These are phyloP conservation scores for Cheumatopsyche charites DNA, from an alignment of 1,140 invertebrate species.

Conservation along the genomic window DNA sequence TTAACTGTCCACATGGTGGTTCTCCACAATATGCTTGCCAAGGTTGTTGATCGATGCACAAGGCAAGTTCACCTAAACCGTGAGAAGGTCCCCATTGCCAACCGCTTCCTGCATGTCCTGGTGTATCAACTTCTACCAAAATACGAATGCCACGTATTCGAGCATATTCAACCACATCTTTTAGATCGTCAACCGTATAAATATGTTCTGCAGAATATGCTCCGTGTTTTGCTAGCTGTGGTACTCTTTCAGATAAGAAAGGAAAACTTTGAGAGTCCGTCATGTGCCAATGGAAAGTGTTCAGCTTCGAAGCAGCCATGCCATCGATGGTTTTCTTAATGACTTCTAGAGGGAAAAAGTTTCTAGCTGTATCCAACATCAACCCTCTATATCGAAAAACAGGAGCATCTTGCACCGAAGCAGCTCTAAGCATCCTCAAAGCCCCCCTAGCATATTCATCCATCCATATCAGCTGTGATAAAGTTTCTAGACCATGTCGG, in stretches of 20 bases:
- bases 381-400: conserved; percentile 72
- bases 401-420: conserved; percentile 65
- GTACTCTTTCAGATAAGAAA: conserved; percentile 69
- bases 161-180: conserved; percentile 69
- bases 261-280: conserved; percentile 87
- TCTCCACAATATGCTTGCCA: conserved; percentile 81
- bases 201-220: conserved; percentile 73
- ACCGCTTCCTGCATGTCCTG: conserved; percentile 80
- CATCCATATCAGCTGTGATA: conserved; percentile 80
- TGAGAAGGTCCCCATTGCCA: conserved; percentile 77
- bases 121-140: conserved; percentile 78
- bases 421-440: conserved; percentile 66
- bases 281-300: conserved; percentile 86
- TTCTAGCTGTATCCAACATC: conserved; percentile 77
- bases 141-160: conserved; percentile 73
- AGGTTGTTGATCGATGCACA: conserved; percentile 77
- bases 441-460: conserved; percentile 66
- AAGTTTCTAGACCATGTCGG: conserved; percentile 78
- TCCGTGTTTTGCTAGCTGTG: conserved; percentile 74
- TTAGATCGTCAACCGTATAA: conserved; percentile 73
- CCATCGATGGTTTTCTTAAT: conserved; percentile 77
- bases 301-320: conserved; percentile 81
- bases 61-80: conserved; percentile 71
- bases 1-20: conserved; percentile 83
- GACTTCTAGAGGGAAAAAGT: conserved; percentile 72